Base-by-base conservation (phyloP, 2,797 vertebrate genomes). In the Meda fulgida region DNA sequence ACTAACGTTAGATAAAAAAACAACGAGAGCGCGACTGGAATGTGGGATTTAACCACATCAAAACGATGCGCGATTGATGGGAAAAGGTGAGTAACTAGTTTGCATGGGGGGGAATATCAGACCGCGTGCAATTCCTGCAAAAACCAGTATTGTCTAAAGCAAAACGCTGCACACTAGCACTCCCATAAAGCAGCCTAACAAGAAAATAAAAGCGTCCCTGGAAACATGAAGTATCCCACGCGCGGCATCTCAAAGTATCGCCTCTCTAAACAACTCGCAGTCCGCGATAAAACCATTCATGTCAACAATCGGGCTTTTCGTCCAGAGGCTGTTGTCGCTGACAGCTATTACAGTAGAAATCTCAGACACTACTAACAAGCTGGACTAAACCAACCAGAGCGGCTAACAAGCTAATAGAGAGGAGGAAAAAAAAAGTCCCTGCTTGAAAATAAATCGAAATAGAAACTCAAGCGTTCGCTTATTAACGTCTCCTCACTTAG, bases 191-290 rank as follows among this genome's bases (percentile, higher is more conserved):
- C 84, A 89, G 88, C 26, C 81, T 77, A 63, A 70, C 58, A 16
- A 4, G 79, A 77, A 85, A 72, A 75, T 53, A 70, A 83, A 69
- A 36, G 78, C 85, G 82, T 55, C 60, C 76, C 65, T 58, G 76
- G 85, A 80, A 78, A 86, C 82, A 85, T 80, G 53, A 80, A 84
- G 89, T 87, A 87, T 89, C 80, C 84, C 67, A 82, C 78, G 70
- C 84, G 91, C 87, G 75, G 85, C 67, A 89, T 91, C 89, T 90
- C 91, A 91, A 90, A 78, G 88, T 86, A 90, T 90, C 87, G 91
- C 91, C 91, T 90, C 91, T 65, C 43, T 38, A 65, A 85, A 76
- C 79, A 58, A 85, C 71, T 81, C 34, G 1, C 75, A 26, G 34
- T 82, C 46, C 11, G 66, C 53, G 23, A 78, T 38, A 66, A 77